Conservation (phyloP, 2,797 vertebrate species). For the Serranus cabrilla region DNA sequence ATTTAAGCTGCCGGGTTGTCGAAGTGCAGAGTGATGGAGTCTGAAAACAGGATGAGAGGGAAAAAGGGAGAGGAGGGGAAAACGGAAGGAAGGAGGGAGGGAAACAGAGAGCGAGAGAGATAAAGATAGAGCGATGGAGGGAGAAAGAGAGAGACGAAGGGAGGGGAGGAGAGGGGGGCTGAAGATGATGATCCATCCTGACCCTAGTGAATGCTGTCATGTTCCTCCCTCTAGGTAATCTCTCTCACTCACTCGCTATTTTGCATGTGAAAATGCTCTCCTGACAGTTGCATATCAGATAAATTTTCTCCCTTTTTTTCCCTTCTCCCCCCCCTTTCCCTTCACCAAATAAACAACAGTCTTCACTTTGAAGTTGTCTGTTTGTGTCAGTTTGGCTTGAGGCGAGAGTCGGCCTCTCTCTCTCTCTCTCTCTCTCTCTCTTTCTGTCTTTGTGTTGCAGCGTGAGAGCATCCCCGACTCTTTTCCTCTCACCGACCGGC, state of each 20-base stretch:
- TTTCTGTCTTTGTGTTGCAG: conserved; percentile 76
- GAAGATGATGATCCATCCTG: conserved; percentile 85
- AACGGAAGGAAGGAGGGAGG: conserved; percentile 73
- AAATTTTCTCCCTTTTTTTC: conserved; percentile 65
- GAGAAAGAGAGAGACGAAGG: conserved; percentile 52
- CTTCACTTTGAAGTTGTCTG: conserved; percentile 88
- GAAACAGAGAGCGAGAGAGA: conserved; percentile 63
- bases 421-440: conserved; percentile 41
- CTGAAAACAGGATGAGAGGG: conserved; percentile 83
- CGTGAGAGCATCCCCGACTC: conserved; percentile 64
- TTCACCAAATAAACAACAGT: conserved; percentile 86
- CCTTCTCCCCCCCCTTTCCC: conserved; percentile 47
- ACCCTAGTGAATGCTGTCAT: conserved; percentile 85
- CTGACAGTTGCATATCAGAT: conserved; percentile 87
- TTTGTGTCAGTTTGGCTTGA: conserved; percentile 86
- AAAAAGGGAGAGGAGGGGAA: conserved; percentile 61
- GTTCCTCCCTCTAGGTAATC: conserved; percentile 86
- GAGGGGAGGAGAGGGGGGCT: conserved; percentile 41
- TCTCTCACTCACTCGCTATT: conserved; percentile 85
- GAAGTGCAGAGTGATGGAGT: conserved; percentile 85
- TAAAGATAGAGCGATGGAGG: conserved; percentile 77
- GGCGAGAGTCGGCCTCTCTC: conserved; percentile 82
- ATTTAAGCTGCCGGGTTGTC: conserved; percentile 84
- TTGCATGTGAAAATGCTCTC: conserved; percentile 87
- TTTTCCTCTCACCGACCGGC: conserved; percentile 70